A percentile compares a stretch with the other conserved stretches of the same genome.
These are phyloP conservation scores for Eidolon dupreanum DNA, from an alignment of 2,797 vertebrate genomes.

Conservation along the genomic window DNA sequence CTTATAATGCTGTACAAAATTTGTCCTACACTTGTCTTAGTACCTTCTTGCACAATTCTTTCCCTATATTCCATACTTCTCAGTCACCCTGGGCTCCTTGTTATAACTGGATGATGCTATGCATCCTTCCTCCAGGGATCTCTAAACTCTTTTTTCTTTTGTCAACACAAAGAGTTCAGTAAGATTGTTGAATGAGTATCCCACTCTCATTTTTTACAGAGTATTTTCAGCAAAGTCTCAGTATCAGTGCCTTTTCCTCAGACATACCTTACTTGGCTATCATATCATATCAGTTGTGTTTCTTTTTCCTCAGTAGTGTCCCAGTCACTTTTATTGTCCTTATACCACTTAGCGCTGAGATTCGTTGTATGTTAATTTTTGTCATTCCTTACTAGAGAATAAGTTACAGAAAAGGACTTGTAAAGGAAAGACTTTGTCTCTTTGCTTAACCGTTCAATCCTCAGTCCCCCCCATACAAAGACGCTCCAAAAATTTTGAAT, in stretches of 20 bases:
- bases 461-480: neutral
- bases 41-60: neutral
- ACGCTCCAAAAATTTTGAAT: neutral
- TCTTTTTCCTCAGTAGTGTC: neutral
- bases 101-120: neutral
- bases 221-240: neutral
- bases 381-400: neutral
- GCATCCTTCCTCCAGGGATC: neutral
- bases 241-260: neutral
- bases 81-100: neutral
- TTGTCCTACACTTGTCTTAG: neutral
- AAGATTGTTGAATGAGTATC: neutral
- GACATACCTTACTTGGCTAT: neutral
- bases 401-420: neutral
- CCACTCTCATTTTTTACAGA: neutral
- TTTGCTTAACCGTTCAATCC: neutral
- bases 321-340: neutral
- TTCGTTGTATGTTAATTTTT: neutral
- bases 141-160: neutral
- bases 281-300: neutral
- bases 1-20: neutral
- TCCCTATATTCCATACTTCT: neutral
- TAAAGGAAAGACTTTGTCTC: neutral
- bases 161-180: neutral
- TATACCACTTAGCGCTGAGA: neutral